Evolutionary conservation across 64 coral and sea anemone species (phyloP).

Genomic region (Dendronephthya gigantea): DNA sequence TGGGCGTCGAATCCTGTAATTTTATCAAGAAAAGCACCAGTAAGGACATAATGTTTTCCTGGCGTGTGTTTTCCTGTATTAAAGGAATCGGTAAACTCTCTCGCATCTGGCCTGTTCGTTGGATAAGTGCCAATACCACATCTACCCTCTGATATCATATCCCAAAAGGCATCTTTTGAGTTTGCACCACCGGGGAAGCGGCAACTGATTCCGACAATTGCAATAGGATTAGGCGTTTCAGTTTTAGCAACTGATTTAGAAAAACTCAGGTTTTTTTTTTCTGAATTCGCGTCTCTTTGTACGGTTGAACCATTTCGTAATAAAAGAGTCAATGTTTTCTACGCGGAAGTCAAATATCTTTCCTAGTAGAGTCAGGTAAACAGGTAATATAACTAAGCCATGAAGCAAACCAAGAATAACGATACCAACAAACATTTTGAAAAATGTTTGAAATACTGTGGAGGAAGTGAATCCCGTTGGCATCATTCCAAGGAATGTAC

Average conservation of each 20-base stretch:
- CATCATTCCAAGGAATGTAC: no score
- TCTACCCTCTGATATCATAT: no score
- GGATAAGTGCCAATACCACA: no score
- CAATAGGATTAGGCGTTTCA: no score
- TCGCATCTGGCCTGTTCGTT: neutral
- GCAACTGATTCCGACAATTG: no score
- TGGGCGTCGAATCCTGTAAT: no score
- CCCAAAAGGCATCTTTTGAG: no score
- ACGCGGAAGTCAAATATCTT: neutral
- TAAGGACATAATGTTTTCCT: neutral
- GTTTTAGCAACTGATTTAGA: neutral
- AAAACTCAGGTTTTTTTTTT: neutral
- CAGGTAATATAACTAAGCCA: neutral
- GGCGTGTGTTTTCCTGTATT: neutral
- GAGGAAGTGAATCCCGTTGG: no score
- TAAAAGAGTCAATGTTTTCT: neutral
- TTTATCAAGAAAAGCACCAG: no score
- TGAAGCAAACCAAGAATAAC: neutral
- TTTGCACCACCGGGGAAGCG: no score
- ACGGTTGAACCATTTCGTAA: neutral
- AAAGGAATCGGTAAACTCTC: neutral
- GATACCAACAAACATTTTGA: neutral
- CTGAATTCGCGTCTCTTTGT: neutral
- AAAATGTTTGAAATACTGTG: no score
- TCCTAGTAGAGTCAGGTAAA: neutral